These are phyloP conservation scores for Hyles lineata DNA, from an alignment of 2,888 invertebrate species.

Conservation along the genomic window DNA sequence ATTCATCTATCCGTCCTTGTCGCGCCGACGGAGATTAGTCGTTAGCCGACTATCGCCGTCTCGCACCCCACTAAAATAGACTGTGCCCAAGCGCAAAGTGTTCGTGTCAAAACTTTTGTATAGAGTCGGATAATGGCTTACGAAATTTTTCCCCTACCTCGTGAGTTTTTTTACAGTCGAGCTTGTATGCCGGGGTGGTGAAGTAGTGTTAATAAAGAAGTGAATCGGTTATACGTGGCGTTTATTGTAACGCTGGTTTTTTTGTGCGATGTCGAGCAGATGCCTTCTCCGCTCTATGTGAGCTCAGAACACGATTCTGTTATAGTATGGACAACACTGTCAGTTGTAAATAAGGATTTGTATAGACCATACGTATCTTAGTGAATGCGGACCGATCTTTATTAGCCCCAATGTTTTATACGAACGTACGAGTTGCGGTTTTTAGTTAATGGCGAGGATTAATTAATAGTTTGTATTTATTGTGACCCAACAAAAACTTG, in stretches of 20 bases:
- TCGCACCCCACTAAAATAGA: slow-evolving; percentile 82
- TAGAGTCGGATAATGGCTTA: slow-evolving; percentile 81
- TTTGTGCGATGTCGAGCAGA: slow-evolving; percentile 68
- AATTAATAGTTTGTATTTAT: slow-evolving; percentile 50
- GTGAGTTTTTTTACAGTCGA: slow-evolving; percentile 82
- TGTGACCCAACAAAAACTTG: slow-evolving; percentile 75
- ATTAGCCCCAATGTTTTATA: slow-evolving; percentile 59
- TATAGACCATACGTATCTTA: slow-evolving; percentile 82
- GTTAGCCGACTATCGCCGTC: slow-evolving; percentile 66
- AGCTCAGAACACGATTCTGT: slow-evolving; percentile 70
- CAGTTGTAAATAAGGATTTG: slow-evolving; percentile 85
- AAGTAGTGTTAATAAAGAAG: slow-evolving; percentile 79
- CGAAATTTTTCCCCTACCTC: slow-evolving; percentile 84
- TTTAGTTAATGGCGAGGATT: slow-evolving; percentile 47
- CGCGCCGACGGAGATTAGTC: slow-evolving; percentile 64
- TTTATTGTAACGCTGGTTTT: slow-evolving; percentile 68
- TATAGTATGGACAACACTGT: slow-evolving; percentile 81
- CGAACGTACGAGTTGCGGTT: slow-evolving; percentile 55
- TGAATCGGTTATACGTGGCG: slow-evolving; percentile 69
- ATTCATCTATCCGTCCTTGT: slow-evolving; percentile 75
- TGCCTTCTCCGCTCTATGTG: slow-evolving; percentile 76
- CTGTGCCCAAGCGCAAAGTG: slow-evolving; percentile 84
- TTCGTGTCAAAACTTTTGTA: slow-evolving; percentile 84
- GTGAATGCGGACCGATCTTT: slow-evolving; percentile 67
- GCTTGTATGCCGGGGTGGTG: slow-evolving; percentile 77